phyloP scores from a whole-genome alignment of 1,140 invertebrate species.

The Periplaneta americana region DNA sequence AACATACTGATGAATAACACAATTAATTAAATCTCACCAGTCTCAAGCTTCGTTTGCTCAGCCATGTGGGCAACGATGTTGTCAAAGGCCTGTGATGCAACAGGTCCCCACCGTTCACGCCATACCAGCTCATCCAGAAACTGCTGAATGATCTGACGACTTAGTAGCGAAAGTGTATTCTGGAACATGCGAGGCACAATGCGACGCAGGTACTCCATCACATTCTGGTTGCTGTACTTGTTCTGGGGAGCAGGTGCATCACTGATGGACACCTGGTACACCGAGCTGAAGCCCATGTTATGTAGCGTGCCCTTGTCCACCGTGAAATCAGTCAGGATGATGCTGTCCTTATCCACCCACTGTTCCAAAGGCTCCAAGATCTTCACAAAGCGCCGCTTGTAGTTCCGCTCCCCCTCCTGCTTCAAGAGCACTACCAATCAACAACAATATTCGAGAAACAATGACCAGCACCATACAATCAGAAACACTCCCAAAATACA shows the following conservation, averaged over 20 bases:
- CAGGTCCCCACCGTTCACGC: constrained; percentile 67
- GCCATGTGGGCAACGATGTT: constrained; percentile 73
- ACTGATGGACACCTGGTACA: constrained; percentile 60
- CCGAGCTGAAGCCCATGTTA: constrained; percentile 69
- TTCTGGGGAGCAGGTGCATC: constrained; percentile 34
- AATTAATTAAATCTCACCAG: no score
- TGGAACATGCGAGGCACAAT: constrained; percentile 87
- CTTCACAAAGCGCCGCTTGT: constrained; percentile 63
- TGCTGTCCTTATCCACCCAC: constrained; percentile 54
- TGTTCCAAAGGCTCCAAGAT: constrained; percentile 70
- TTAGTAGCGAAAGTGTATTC: constrained; percentile 76
- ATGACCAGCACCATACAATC: no score
- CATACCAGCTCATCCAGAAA: constrained; percentile 84
- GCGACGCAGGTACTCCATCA: constrained; percentile 81
- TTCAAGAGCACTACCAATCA: no score
- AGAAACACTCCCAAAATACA: no score
- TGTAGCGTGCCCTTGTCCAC: constrained; percentile 72
- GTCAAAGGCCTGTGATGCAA: constrained; percentile 70
- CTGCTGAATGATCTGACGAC: constrained; percentile 79
- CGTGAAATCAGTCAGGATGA: constrained; percentile 73
- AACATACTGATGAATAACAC: no score
- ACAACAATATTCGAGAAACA: no score
- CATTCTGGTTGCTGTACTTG: constrained; percentile 59
- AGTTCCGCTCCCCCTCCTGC: constrained; percentile 65
- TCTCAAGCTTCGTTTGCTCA: constrained; percentile 63